These are phyloP conservation scores for Spisula solida DNA, from an alignment of 2,888 invertebrate species.

Conservation along the genomic window DNA sequence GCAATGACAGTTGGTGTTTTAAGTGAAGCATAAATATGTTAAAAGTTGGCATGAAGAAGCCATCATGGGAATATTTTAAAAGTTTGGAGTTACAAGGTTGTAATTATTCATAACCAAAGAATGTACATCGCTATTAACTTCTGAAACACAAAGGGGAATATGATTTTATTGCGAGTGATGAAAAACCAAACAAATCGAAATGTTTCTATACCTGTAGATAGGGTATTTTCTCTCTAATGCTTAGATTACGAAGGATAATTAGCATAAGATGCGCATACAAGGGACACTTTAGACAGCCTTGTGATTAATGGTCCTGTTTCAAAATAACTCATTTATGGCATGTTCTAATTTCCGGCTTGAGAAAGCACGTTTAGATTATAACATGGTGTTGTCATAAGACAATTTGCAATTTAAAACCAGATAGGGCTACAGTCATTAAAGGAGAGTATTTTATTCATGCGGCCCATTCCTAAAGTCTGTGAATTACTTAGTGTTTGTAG, in stretches of 20 bases:
- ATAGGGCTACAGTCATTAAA: neutral
- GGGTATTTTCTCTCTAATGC: too few species aligned
- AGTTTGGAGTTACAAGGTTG: neutral
- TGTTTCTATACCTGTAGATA: too few species aligned
- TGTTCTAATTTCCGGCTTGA: neutral
- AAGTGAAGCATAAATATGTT: too few species aligned
- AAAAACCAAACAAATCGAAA: too few species aligned
- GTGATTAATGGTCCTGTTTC: neutral
- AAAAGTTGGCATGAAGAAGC: neutral
- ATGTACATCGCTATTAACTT: neutral
- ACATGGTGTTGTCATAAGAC: neutral
- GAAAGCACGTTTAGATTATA: neutral
- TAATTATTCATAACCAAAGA: neutral
- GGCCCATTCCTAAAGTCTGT: too few species aligned
- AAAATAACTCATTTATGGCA: constrained; percentile 5
- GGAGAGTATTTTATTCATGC: too few species aligned
- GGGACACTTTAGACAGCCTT: neutral
- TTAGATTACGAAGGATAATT: neutral
- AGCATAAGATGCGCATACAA: neutral
- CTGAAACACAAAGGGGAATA: neutral
- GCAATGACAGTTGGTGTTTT: too few species aligned
- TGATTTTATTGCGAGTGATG: neutral
- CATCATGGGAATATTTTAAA: neutral
- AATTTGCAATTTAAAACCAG: neutral
- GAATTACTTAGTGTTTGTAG: too few species aligned